Base-by-base conservation (phyloP, 1,140 invertebrate genomes). In the Cotesia vestalis region DNA sequence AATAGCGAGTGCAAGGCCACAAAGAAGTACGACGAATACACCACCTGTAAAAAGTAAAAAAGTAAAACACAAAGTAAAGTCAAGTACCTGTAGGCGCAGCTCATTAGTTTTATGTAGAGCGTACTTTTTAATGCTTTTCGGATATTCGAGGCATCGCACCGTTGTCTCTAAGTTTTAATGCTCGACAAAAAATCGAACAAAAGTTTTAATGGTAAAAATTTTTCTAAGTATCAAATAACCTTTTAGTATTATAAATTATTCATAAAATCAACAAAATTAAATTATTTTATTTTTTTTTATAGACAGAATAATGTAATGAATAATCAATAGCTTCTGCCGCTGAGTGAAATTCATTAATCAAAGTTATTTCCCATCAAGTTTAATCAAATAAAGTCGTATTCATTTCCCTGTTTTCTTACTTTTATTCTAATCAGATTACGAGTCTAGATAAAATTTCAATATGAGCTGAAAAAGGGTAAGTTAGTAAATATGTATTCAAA, bases 11-110 rank as follows among this genome's bases (percentile, higher is more conserved):
- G 94, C 94, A 40, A 98, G 87, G 0, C 97, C 97, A 77, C 95
- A 96, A 0, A 99, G 89, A 1, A 99, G 89, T 2, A 99, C 96
- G n/a, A 99, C 96, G 84, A 99, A 99, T 6, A 99, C 96, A 9
- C 97, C 97, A 78, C 96, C 96, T 93, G 88, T 3, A 88, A 75
- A 66, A 69, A 71, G 66, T 53, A 76, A 73, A 76, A 66, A 35
- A 34, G 12, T 9, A n/a, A 46, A 71, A 55, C 9, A 66, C 55
- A 36, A 34, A 57, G 60, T 55, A 60, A 69, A 75, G 69, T 57
- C 59, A 73, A 74, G 70, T 71, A 70, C 72, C 62, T 71, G 66
- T 69, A 73, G 78, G 73, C 76, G 73, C 76, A 75, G 74, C 73
- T 80, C 79, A 76, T 80, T 80, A 80, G 77, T 81, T 81, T 77